Evolutionary conservation across 2,113 vertebrate species (phyloP), one percentile per base, ranked within the genome.

Genomic region (Oceanodroma tethys): DNA sequence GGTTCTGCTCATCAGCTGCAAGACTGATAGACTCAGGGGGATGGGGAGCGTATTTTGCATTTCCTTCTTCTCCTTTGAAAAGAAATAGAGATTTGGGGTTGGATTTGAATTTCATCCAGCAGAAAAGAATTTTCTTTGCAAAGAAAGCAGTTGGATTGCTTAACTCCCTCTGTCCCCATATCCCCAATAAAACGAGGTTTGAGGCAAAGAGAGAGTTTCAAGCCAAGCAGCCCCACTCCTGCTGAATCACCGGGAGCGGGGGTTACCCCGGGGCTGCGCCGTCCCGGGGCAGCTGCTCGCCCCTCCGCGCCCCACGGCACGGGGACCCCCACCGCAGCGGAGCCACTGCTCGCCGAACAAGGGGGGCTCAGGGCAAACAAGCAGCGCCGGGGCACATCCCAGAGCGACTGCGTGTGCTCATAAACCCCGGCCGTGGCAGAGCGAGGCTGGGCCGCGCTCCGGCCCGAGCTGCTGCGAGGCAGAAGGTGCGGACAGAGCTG

Each of bases 61-160:
- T 81, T 93, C 76, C 60, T 81, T 43, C 52, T n/a, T 91, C 73
- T 93, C 68, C 59, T 78, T 81, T 48, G 42, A 86, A 84, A 48
- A 89, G 84, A 71, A 93, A 91, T 4, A 11, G 59, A 90, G 90
- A 91, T 93, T 91, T 86, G 74, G 81, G 76, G 30, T 29, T 91
- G 87, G 90, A 62, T 94, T 96, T 96, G 76, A 94, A 81, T 65
- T 74, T 78, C 92, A 87, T 84, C 87, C 95, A 96, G 86, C 66
- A 91, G 55, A 87, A 93, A 65, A 86, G 15, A 52, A 56, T 70
- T 83, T 23, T 3, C 2, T 52, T 86, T 38, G 30, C 70, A 82
- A 82, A 88, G 52, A 40, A 90, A 73, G 50, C 50, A 23, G 47
- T 45, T 12, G 38, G 86, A 67, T 67, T 30, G 82, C 43, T 74